Conservation (phyloP, 2,113 vertebrate genomes). For the Aix galericulata region DNA sequence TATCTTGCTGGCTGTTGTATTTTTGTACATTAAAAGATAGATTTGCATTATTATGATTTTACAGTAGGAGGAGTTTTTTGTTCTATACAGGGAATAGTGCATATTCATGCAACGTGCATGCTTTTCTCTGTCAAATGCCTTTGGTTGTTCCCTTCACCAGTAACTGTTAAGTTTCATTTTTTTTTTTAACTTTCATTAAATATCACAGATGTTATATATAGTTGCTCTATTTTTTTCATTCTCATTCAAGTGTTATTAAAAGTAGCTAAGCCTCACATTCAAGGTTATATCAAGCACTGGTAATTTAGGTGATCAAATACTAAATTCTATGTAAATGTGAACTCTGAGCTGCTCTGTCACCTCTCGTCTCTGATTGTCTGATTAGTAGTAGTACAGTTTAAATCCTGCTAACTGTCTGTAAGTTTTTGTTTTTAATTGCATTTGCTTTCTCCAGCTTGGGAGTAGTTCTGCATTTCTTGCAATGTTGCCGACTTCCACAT, state of each 20-base stretch:
- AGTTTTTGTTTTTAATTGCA: background rate
- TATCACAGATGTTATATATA: background rate
- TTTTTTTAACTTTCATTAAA: background rate
- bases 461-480: background rate
- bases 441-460: background rate
- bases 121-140: background rate
- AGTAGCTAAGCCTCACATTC: background rate
- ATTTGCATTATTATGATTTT: background rate
- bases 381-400: background rate
- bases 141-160: background rate
- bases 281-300: background rate
- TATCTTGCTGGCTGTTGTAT: background rate
- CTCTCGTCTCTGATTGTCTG: background rate
- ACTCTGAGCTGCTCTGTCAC: background rate
- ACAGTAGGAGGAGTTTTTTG: background rate
- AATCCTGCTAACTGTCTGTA: background rate
- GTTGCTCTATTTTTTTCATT: background rate
- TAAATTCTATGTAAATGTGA: background rate
- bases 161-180: background rate
- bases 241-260: background rate
- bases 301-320: background rate
- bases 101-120: background rate
- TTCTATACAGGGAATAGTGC: background rate
- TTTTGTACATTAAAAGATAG: constrained; percentile 4
- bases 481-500: background rate